Base-by-base conservation (phyloP, 2,797 vertebrate genomes). In the Muraenolepis orangiensis region DNA sequence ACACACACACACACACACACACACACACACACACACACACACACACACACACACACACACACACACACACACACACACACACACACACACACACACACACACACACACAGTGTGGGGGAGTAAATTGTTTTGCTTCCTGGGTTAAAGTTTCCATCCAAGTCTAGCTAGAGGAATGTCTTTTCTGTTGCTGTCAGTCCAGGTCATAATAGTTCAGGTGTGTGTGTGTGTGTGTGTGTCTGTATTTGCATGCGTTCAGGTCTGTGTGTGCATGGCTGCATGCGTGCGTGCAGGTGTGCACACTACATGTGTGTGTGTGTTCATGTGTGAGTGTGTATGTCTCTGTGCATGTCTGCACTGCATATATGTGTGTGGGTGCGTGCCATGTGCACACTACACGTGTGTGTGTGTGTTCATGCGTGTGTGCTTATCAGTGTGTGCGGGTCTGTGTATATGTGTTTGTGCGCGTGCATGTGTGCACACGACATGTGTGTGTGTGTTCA, bases 151-250 rank as follows among this genome's bases (percentile, higher is more conserved):
- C 76, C 46, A 69, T 36, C 70, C 73, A 79, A 77, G 74, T 80
- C 75, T 71, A 70, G 80, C 72, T 72, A 80, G 77, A 70, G 77
- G 72, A 36, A 70, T 72, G 51, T 77, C 81, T 77, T 73, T 70
- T 14, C 40, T 30, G 8, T 5, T 79, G 78, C 80, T 77, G 80
- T 83, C 66, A 77, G 77, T 76, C 70, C 76, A 18, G 82, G 81
- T 83, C 80, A 81, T 87, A 72, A 83, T 74, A 79, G 81, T 81
- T 81, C 72, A 84, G 81, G 76, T 80, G 79, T 70, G 70, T 73
- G 78, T 80, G 81, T 77, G 69, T 70, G 76, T 79, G 8, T 77
- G 71, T 67, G 67, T 69, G 75, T 42, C 71, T 69, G 70, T 61
- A 14, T 68, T 10, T 68, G 16, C 20, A 68, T 18, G 66, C 18